Percentiles rank a stretch among this genome's conserved stretches.
Evolutionary conservation across 2,888 invertebrate genomes (phyloP).

Genomic region (Zonitis immaculata): DNA sequence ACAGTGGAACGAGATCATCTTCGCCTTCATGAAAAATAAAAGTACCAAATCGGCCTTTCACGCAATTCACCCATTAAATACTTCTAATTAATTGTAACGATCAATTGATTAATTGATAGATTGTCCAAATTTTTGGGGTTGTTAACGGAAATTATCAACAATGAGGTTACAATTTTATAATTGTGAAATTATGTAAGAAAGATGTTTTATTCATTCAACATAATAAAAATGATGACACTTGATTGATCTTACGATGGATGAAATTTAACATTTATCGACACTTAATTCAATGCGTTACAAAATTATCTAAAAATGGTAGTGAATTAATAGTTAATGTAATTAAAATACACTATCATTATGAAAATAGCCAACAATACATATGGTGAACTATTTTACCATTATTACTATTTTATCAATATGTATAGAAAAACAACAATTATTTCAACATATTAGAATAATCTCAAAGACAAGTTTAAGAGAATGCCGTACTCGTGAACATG

Average conservation of each 20-base stretch:
- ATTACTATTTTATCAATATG: too few species aligned
- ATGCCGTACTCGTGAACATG: conserved; percentile 37
- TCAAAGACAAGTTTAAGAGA: conserved; percentile 27
- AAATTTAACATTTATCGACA: background rate
- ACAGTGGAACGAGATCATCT: conserved; percentile 40
- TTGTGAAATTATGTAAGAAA: too few species aligned
- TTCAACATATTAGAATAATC: conserved; percentile 13
- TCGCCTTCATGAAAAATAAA: conserved; percentile 36
- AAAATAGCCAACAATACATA: background rate
- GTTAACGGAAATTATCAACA: too few species aligned
- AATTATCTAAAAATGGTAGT: conserved; percentile 6
- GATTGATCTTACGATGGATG: background rate
- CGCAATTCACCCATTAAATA: conserved; percentile 1
- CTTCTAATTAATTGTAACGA: too few species aligned
- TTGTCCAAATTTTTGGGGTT: too few species aligned
- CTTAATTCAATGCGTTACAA: conserved; percentile 8
- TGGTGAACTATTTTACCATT: too few species aligned
- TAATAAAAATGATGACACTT: background rate
- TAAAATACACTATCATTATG: background rate
- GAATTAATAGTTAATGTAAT: conserved; percentile 16
- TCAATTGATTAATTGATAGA: too few species aligned
- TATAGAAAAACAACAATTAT: too few species aligned
- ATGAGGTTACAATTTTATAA: too few species aligned
- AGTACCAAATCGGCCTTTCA: conserved; percentile 26
- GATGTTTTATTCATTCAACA: background rate